Evolutionary conservation across 2,113 vertebrate genomes (phyloP).

Genomic region (Gallinago media): DNA sequence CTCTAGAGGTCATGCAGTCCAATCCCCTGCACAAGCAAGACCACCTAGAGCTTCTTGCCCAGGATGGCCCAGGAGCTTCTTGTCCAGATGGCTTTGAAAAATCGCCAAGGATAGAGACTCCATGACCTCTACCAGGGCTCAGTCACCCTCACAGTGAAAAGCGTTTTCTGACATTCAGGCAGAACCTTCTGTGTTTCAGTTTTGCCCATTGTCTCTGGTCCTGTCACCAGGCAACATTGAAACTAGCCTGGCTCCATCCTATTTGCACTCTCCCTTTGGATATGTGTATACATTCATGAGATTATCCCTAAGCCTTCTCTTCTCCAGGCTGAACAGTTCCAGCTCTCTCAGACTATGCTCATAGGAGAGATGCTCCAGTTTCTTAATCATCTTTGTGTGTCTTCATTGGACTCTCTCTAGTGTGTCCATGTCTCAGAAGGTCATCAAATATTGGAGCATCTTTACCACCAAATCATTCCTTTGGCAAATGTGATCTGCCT

Average conservation of each 20-base stretch:
- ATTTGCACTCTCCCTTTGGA: not conserved
- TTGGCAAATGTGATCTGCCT: not conserved
- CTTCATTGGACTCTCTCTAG: not conserved
- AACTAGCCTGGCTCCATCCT: not conserved
- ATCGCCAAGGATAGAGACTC: fast-evolving
- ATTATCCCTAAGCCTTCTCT: not conserved
- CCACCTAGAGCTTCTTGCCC: not conserved
- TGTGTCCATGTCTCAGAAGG: not conserved
- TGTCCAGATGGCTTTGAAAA: fast-evolving
- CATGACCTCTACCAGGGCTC: not conserved
- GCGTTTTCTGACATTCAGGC: not conserved
- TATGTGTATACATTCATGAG: not conserved
- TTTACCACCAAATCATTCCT: not conserved
- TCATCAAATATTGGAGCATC: not conserved
- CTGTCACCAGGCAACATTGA: not conserved
- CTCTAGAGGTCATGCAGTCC: not conserved
- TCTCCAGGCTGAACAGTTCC: not conserved
- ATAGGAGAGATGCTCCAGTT: not conserved
- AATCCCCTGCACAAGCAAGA: not conserved
- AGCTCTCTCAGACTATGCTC: not conserved
- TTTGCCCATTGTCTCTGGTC: not conserved
- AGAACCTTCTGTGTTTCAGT: not conserved
- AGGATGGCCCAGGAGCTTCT: fast-evolving
- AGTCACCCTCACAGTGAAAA: not conserved
- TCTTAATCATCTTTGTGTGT: not conserved